These are phyloP conservation scores for Lypha dubia DNA, from an alignment of 2,888 invertebrate species.

Conservation along the genomic window DNA sequence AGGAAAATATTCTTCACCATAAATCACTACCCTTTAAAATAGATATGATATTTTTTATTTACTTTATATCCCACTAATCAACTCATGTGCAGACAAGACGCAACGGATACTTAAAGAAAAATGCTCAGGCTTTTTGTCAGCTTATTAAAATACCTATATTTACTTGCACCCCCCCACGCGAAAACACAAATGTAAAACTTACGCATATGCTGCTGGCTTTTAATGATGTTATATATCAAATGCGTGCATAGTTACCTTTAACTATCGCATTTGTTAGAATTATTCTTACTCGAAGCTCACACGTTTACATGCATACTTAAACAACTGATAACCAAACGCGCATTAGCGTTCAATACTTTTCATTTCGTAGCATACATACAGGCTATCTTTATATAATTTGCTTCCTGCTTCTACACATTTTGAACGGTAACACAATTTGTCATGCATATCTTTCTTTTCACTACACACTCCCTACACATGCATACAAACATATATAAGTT, in stretches of 20 bases:
- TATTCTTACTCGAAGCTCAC: constrained; percentile 35
- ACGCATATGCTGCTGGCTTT: constrained; percentile 44
- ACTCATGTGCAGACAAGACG: constrained; percentile 35
- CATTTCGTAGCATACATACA: constrained; percentile 25
- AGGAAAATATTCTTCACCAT: constrained; percentile 30
- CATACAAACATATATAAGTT: too few species aligned
- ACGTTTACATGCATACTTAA: constrained; percentile 11
- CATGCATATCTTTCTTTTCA: constrained; percentile 69
- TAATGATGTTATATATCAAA: constrained; percentile 37
- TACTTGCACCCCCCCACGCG: background rate
- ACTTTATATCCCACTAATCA: constrained; percentile 55
- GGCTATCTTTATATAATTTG: constrained; percentile 55
- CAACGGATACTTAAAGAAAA: constrained; percentile 27
- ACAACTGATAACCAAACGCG: constrained; percentile 66
- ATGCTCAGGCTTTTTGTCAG: constrained; percentile 14
- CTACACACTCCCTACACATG: too few species aligned
- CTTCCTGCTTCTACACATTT: constrained; percentile 37
- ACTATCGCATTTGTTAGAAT: constrained; percentile 38
- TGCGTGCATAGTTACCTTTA: constrained; percentile 45
- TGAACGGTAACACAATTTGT: constrained; percentile 70
- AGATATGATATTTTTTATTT: constrained; percentile 22
- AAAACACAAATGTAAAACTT: constrained; percentile 8
- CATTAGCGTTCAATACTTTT: constrained; percentile 70
- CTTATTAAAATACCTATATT: constrained; percentile 57
- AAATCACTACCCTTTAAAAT: constrained; percentile 53